These are phyloP conservation scores for Trachelus tabidus DNA, from an alignment of 2,888 invertebrate genomes.

Conservation along the genomic window DNA sequence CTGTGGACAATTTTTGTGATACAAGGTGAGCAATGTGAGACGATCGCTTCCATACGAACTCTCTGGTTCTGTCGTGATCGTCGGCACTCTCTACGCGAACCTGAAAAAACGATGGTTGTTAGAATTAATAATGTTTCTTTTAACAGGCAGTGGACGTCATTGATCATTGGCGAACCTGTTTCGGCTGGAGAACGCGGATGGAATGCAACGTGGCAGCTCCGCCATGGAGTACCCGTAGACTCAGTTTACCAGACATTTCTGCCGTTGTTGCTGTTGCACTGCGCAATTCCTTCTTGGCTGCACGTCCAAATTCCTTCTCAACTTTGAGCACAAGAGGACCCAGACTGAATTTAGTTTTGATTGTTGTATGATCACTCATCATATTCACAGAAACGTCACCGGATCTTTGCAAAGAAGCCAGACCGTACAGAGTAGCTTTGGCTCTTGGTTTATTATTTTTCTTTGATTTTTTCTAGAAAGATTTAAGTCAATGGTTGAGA, in stretches of 20 bases:
- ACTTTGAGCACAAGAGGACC: conserved; percentile 84
- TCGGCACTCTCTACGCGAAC: conserved; percentile 85
- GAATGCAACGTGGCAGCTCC: conserved; percentile 86
- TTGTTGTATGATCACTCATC: conserved; percentile 83
- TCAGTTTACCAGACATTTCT: conserved; percentile 86
- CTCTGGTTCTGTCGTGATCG: conserved; percentile 85
- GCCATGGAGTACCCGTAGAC: conserved; percentile 80
- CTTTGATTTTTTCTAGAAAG: conserved; percentile 56
- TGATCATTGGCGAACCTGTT: conserved; percentile 73
- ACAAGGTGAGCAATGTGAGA: conserved; percentile 87
- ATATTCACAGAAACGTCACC: conserved; percentile 86
- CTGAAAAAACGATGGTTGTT: conserved; percentile 65
- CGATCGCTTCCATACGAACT: conserved; percentile 86
- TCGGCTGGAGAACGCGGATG: conserved; percentile 87
- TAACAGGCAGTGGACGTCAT: not conserved
- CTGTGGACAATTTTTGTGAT: conserved; percentile 79
- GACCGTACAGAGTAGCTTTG: conserved; percentile 82
- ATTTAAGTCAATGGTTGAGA: conserved; percentile 11
- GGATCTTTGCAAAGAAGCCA: conserved; percentile 81
- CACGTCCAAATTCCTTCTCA: conserved; percentile 83
- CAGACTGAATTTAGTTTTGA: conserved; percentile 83
- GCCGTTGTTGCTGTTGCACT: conserved; percentile 90
- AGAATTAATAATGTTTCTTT: not conserved
- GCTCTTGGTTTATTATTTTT: conserved; percentile 74
- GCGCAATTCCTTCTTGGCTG: conserved; percentile 83